These are phyloP conservation scores for Andricus grossulariae DNA, from an alignment of 1,140 invertebrate genomes.

Conservation along the genomic window DNA sequence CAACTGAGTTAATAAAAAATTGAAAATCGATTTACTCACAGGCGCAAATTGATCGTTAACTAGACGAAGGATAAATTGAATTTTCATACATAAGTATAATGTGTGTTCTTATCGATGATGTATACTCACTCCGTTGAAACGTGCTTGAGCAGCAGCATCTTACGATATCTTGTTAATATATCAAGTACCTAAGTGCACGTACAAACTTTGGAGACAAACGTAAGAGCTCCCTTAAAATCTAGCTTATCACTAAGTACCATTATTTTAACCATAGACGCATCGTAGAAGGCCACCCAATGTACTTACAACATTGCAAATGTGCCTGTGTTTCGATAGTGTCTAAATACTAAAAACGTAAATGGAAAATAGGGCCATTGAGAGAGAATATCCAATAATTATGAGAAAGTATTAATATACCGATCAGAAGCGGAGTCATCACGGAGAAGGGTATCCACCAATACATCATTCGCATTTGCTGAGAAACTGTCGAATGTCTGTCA, in stretches of 20 bases:
- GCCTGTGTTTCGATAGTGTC: constrained; percentile 62
- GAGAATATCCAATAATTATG: constrained; percentile 58
- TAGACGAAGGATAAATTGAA: constrained; percentile 61
- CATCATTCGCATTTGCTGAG: constrained; percentile 63
- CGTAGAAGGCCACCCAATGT: constrained; percentile 67
- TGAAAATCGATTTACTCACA: constrained; percentile 7
- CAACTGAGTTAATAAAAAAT: neutral
- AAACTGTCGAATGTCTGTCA: constrained; percentile 61
- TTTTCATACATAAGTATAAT: constrained; percentile 55
- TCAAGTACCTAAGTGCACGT: constrained; percentile 70
- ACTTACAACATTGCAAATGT: constrained; percentile 73
- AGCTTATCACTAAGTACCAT: constrained; percentile 47
- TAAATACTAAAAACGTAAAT: constrained; percentile 57
- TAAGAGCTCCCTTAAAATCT: constrained; percentile 60
- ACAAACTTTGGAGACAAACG: constrained; percentile 65
- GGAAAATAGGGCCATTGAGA: constrained; percentile 54
- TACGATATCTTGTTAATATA: constrained; percentile 70
- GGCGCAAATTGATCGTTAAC: constrained; percentile 55
- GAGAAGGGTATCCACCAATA: constrained; percentile 61
- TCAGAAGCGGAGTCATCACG: constrained; percentile 67
- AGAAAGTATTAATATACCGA: constrained; percentile 67
- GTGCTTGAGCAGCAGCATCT: constrained; percentile 64
- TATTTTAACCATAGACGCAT: constrained; percentile 35
- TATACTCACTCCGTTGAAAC: constrained; percentile 70
- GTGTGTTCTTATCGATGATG: constrained; percentile 61